Conservation (phyloP, 2,888 invertebrate species). For the Morinoia aosen region DNA sequence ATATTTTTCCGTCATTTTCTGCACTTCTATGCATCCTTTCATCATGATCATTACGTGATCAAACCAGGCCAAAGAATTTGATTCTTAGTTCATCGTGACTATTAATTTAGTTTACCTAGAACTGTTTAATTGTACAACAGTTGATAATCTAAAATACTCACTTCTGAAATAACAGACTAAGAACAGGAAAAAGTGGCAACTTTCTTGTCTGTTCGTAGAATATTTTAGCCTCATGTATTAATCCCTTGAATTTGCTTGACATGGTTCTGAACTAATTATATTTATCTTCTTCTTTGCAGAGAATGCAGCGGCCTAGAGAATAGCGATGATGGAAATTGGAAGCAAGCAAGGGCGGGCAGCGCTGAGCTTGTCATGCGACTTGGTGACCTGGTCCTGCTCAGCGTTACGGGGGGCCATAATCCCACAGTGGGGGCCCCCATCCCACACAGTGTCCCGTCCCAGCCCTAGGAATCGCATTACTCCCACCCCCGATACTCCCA, state of each 20-base stretch:
- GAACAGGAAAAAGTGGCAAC: no score
- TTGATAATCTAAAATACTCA: no score
- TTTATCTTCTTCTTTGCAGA: not conserved
- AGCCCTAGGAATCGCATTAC: not conserved
- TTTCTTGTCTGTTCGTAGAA: no score
- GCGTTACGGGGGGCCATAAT: not conserved
- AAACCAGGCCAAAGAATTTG: no score
- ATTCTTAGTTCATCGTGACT: no score
- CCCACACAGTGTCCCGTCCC: not conserved
- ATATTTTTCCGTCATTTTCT: no score
- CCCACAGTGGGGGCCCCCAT: no score
- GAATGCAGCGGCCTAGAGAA: slow-evolving; percentile 19
- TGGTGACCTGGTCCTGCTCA: not conserved
- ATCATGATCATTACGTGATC: no score
- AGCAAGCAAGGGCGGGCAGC: not conserved
- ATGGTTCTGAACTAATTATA: not conserved
- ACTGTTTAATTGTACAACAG: no score
- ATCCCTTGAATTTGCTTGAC: not conserved
- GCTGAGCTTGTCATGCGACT: not conserved
- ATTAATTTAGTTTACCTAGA: no score
- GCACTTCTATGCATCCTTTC: no score
- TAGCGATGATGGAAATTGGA: slow-evolving; percentile 20
- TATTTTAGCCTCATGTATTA: not conserved
- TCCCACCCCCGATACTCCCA: not conserved
- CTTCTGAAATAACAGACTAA: no score